phyloP scores from a whole-genome alignment of 2,797 vertebrate species.

The Sebastes dallii region DNA sequence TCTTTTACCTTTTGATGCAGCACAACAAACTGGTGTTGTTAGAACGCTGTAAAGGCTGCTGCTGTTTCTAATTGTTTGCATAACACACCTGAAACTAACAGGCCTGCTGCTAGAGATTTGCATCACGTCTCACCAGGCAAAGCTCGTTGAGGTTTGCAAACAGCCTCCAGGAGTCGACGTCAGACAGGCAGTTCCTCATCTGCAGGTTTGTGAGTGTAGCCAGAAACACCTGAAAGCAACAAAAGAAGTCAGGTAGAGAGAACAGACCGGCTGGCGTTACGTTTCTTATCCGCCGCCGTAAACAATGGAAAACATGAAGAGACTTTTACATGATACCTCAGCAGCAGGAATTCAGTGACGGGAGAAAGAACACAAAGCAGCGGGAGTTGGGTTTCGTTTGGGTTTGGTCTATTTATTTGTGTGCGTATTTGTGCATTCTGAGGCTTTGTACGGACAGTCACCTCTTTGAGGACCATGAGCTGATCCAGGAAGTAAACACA shows the following conservation, averaged over 20 bases:
- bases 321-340: constrained; percentile 10
- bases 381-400: constrained; percentile 54
- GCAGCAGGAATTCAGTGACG: constrained; percentile 12
- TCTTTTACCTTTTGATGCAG: neutral
- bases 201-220: constrained; percentile 86
- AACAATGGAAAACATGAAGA: constrained; percentile 23
- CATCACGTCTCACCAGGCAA: constrained; percentile 85
- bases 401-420: constrained; percentile 47
- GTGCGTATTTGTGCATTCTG: neutral
- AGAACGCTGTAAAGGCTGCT: neutral
- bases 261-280: neutral
- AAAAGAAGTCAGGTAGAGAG: constrained; percentile 34
- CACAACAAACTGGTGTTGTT: neutral
- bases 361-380: constrained; percentile 40
- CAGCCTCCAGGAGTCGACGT: constrained; percentile 88
- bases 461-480: constrained; percentile 93
- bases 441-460: constrained; percentile 56
- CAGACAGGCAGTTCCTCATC: constrained; percentile 83
- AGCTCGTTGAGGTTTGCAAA: constrained; percentile 92
- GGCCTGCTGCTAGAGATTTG: neutral
- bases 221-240: constrained; percentile 86
- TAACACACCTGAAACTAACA: neutral
- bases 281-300: neutral
- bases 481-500: constrained; percentile 94
- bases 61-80: constrained; percentile 18